A percentile compares a stretch with the other conserved stretches of the same genome.
phyloP scores from a whole-genome alignment of 2,113 vertebrate species.

The Lepidothrix coronata region DNA sequence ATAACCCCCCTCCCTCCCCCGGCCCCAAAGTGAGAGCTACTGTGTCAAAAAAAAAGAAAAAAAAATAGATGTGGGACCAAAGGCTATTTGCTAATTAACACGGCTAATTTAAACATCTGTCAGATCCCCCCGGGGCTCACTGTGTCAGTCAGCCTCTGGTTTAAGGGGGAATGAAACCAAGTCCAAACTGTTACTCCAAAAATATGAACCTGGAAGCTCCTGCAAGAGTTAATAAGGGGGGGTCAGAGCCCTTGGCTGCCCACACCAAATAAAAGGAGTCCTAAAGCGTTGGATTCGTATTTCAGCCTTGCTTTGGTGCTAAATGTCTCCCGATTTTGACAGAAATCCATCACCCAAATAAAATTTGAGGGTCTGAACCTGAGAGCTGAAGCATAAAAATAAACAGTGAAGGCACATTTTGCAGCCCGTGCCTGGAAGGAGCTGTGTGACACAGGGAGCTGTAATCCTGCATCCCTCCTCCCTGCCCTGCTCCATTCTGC shows the following conservation, averaged over 20 bases:
- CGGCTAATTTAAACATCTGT: background rate
- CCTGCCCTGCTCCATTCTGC: background rate
- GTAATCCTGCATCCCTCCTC: background rate
- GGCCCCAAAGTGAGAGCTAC: background rate
- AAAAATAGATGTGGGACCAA: background rate
- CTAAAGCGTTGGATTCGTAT: background rate
- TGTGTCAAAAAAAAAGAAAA: background rate
- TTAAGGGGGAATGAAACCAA: background rate
- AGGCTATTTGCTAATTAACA: background rate
- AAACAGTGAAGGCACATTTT: background rate
- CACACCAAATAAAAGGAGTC: background rate
- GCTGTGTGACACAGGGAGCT: background rate
- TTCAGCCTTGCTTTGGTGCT: background rate
- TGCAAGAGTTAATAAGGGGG: background rate
- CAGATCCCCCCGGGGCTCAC: background rate
- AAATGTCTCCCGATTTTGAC: background rate
- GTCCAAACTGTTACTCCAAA: background rate
- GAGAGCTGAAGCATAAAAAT: conserved; percentile 18
- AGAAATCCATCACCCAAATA: conserved; percentile 25
- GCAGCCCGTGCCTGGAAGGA: background rate
- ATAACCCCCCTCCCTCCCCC: background rate
- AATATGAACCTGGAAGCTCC: background rate
- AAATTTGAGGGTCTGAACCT: conserved; percentile 30
- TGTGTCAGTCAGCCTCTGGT: background rate
- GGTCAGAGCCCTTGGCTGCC: background rate